Evolutionary conservation across 2,888 invertebrate genomes (phyloP), one percentile per base, ranked within the genome.

Genomic region (Odontomyia ornata): DNA sequence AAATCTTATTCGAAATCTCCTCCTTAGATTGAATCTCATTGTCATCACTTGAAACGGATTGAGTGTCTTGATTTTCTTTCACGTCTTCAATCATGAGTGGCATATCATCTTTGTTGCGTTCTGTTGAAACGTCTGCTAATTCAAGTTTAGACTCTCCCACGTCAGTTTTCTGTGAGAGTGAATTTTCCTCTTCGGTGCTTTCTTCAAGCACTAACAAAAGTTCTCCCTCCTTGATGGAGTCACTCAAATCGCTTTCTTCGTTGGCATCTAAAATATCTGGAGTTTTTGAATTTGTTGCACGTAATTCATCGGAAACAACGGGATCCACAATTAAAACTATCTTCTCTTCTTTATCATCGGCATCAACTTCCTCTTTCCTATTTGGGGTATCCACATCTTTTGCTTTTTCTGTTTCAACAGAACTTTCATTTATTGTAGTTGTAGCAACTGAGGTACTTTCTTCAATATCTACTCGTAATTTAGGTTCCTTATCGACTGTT

Each of bases 401-500:
- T 52, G 43, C 21, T 21, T n/a, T 67, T 46, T 62, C 23, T 18
- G 11, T 13, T 57, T n/a, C 25, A 9, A 13, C 47, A 56, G 4
- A 15, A 15, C 47, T 65, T 52, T 76, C 65, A 27, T 62, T 62
- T 27, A 18, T 30, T 9, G 3, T 36, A 43, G 11, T 43, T 73
- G 52, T 56, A 11, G 11, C 27, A 5, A 21, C 25, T 21, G 27
- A 13, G 21, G 21, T 27, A 9, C 13, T 28, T 15, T 52, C 28
- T 9, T 52, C 28, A 9, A 5, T 36, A 36, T 36, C 36, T 36
- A 5, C n/a, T n/a, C n/a, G n/a, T n/a, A n/a, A 9, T 13, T 18
- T 30, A 15, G 47, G 28, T 25, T 25, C 52, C 27, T 65, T 36
- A n/a, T 65, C 36, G 27, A 80, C 79, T 76, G 80, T 84, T 79